A percentile compares a stretch with the other conserved stretches of the same genome.
phyloP scores from a whole-genome alignment of 2,797 vertebrate genomes.

The Catharus ustulatus region DNA sequence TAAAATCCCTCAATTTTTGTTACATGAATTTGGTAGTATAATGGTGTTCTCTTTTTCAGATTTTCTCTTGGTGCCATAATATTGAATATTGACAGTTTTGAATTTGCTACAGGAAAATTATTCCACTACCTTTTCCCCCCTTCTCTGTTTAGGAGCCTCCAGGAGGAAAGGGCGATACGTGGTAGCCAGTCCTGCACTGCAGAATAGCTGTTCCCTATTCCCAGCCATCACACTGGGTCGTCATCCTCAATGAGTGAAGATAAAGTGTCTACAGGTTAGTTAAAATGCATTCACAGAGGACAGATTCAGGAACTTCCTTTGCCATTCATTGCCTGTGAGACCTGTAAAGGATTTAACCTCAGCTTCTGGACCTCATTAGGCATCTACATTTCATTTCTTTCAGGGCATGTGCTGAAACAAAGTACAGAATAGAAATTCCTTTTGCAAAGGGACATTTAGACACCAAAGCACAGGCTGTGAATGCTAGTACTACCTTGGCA shows the following conservation, averaged over 20 bases:
- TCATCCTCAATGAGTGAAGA: neutral
- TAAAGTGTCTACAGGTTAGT: neutral
- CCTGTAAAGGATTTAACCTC: neutral
- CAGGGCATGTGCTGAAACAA: neutral
- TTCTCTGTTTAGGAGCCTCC: neutral
- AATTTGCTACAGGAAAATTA: neutral
- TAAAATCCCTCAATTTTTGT: neutral
- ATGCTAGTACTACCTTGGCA: neutral
- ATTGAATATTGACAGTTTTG: neutral
- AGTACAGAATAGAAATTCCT: neutral
- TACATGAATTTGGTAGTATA: neutral
- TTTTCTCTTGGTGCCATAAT: neutral
- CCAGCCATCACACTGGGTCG: neutral
- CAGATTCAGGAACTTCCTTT: neutral
- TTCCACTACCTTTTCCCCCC: neutral
- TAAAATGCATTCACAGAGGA: neutral
- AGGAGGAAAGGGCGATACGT: neutral
- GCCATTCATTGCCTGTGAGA: neutral
- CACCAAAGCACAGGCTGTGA: neutral
- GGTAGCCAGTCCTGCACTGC: neutral
- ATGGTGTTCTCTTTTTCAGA: neutral
- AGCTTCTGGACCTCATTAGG: neutral
- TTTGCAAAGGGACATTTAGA: neutral
- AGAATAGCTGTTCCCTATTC: neutral
- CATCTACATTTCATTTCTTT: neutral